A percentile compares a stretch with the other conserved stretches of the same genome.
These are phyloP conservation scores for Eupleurogrammus muticus DNA, from an alignment of 2,797 vertebrate genomes.

Conservation along the genomic window DNA sequence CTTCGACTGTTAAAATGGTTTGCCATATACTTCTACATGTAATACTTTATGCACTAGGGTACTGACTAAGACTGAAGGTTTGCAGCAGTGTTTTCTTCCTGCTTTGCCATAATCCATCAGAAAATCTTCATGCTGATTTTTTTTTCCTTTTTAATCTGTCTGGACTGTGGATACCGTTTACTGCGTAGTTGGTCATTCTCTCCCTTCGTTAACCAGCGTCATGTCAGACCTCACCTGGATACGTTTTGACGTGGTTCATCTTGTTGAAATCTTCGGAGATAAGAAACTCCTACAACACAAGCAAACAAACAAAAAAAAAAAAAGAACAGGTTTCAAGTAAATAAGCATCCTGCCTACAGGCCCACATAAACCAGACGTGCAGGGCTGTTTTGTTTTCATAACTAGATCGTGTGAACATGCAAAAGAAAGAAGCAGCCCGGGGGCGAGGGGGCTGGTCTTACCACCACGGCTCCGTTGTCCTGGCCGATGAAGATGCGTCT, in stretches of 20 bases:
- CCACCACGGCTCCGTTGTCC: slow-evolving; percentile 96
- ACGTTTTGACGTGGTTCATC: slow-evolving; percentile 97
- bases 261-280: slow-evolving; percentile 99
- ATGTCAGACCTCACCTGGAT: slow-evolving; percentile 91
- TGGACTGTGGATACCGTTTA: too few species aligned
- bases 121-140: too few species aligned
- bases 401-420: slow-evolving; percentile 1
- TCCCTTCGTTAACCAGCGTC: not conserved
- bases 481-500: slow-evolving; percentile 96
- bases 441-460: slow-evolving; percentile 73
- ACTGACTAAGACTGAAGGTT: not conserved
- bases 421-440: slow-evolving; percentile 1
- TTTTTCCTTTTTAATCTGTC: too few species aligned
- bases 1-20: too few species aligned
- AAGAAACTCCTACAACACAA: slow-evolving; percentile 90
- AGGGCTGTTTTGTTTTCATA: not conserved
- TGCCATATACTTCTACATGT: too few species aligned
- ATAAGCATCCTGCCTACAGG: not conserved
- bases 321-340: slow-evolving; percentile 17
- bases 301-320: slow-evolving; percentile 15
- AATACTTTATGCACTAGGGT: not conserved
- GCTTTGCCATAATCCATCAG: too few species aligned
- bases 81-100: too few species aligned
- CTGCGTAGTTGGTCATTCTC: too few species aligned
- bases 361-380: slow-evolving; percentile 25